Evolutionary conservation across 64 coral and sea anemone species (phyloP), one percentile per base, ranked within the genome.

Genomic region (Acropora yongei): DNA sequence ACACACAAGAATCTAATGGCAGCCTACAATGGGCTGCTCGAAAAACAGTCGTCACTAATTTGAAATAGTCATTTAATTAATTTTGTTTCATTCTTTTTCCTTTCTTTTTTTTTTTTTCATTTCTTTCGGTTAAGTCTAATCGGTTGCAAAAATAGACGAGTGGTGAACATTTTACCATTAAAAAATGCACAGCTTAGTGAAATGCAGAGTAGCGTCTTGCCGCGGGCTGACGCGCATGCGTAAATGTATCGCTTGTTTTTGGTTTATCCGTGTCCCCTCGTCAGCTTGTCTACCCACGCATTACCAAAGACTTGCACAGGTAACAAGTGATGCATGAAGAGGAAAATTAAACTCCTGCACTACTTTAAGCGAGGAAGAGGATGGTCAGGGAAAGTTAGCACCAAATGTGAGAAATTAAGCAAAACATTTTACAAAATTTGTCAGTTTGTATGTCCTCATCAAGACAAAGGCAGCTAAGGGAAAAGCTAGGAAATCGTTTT

Each of bases 161-260:
- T 47, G 16, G 14, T 18, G 17, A 48, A 48, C 44, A 45, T 41
- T 76, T 76, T 44, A 44, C 74, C 41, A 10, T 76, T 53, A 53
- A 42, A 75, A 75, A 43, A 44, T 44, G 42, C 40, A 44, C 1
- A 8, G 44, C 46, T 76, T 8, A 1, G 19, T 63, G 41, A 9
- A 41, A 40, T 11, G 8, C 30, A 40, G 61, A 40, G 46, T 8
- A 78, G 11, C 2, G 61, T 41, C 6, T 12, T 9, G 6, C n/a
- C 82, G 0, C 19, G 44, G 68, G 6, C 51, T 55, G 51, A 48
- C 44, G 82, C 82, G 82, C 82, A 85, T 85, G 82, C 82, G 82
- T 65, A 85, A 71, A 85, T 49, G 45, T 65, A 71, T 68, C 82
- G 82, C 63, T 69, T 69, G 63, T 85, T 85, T 85, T 85, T 39